Conservation (phyloP, 1,140 invertebrate genomes). For the Platorchestia sp. region DNA sequence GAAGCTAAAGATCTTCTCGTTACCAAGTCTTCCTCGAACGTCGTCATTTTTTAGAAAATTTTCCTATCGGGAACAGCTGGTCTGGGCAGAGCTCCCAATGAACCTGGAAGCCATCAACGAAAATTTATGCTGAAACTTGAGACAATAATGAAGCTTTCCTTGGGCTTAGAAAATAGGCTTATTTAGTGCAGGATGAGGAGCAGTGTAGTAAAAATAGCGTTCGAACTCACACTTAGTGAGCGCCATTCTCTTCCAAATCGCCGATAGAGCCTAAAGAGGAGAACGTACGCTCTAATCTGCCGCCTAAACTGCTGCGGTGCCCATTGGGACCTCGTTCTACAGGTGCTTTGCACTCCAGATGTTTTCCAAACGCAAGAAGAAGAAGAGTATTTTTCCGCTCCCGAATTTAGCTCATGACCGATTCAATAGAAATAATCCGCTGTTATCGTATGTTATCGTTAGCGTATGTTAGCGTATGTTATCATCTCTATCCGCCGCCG, state of each 20-base stretch:
- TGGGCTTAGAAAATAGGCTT: neutral
- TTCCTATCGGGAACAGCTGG: neutral
- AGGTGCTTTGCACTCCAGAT: slow-evolving; percentile 14
- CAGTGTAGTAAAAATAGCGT: neutral
- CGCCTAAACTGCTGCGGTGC: neutral
- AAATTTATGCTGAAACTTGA: neutral
- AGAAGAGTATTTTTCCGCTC: neutral
- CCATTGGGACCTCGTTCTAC: slow-evolving; percentile 14
- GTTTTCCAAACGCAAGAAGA: neutral
- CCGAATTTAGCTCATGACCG: neutral
- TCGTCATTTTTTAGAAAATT: neutral
- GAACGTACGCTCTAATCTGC: slow-evolving; percentile 20
- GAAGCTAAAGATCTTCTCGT: neutral
- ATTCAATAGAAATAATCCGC: neutral
- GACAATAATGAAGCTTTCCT: slow-evolving; percentile 3
- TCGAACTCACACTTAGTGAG: neutral
- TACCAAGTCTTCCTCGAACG: neutral
- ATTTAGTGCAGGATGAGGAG: slow-evolving; percentile 5
- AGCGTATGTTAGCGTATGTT: too few species aligned
- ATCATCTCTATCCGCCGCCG: too few species aligned
- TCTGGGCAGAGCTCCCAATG: neutral
- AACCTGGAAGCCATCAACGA: neutral
- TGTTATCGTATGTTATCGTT: neutral
- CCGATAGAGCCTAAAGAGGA: neutral
- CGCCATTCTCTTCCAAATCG: neutral